Percentiles rank a stretch among this genome's conserved stretches.
phyloP scores from a whole-genome alignment of 2,113 vertebrate species.

The Panurus biarmicus region DNA sequence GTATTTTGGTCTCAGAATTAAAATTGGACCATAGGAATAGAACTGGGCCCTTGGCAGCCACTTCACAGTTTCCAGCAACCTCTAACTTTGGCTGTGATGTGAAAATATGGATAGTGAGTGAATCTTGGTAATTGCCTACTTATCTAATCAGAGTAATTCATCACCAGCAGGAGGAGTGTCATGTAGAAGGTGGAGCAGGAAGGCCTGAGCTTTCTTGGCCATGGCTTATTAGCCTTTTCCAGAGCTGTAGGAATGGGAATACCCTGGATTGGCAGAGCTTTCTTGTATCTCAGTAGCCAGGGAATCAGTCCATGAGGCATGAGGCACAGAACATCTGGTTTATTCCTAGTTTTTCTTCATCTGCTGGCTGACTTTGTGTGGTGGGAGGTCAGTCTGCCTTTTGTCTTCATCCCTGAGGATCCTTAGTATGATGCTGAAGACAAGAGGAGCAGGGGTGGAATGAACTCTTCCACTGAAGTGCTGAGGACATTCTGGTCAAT shows the following conservation, averaged over 20 bases:
- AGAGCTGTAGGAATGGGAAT: not conserved
- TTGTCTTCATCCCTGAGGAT: not conserved
- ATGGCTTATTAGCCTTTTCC: not conserved
- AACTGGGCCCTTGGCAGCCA: not conserved
- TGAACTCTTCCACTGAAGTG: not conserved
- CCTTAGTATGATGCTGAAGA: not conserved
- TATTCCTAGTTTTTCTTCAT: not conserved
- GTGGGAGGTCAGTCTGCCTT: not conserved
- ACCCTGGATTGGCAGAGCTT: not conserved
- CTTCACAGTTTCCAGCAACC: not conserved
- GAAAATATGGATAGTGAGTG: not conserved
- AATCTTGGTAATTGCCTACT: not conserved
- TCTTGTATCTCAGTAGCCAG: not conserved
- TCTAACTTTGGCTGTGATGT: not conserved
- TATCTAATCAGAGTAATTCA: constrained; percentile 28
- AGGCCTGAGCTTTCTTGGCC: not conserved
- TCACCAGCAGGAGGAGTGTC: constrained; percentile 2
- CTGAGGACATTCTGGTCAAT: not conserved
- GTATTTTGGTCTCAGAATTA: constrained; percentile 26
- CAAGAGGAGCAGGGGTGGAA: not conserved
- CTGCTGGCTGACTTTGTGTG: not conserved
- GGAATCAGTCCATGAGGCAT: not conserved
- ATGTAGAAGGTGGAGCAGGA: not conserved
- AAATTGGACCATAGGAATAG: not conserved
- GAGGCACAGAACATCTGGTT: not conserved